phyloP scores from a whole-genome alignment of 2,113 vertebrate genomes.

The Aleadryas rufinucha region DNA sequence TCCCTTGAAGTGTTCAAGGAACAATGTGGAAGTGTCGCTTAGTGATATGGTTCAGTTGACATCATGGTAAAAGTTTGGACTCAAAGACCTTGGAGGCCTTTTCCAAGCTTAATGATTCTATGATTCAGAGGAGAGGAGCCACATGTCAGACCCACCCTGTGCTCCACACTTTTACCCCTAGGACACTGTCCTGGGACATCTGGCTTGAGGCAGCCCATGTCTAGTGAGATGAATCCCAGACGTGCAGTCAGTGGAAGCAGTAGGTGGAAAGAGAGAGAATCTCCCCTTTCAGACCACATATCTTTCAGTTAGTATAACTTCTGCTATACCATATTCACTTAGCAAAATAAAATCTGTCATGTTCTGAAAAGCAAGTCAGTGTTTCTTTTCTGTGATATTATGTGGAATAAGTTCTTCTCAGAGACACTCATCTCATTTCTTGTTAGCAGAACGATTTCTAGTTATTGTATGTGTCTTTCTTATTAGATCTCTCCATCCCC shows the following conservation, averaged over 20 bases:
- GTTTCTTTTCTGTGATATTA: background rate
- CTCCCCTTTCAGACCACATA: background rate
- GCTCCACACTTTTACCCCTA: background rate
- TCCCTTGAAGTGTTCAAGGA: background rate
- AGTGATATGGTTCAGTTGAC: too few species aligned
- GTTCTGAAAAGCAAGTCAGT: background rate
- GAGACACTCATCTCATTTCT: background rate
- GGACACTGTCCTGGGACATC: background rate
- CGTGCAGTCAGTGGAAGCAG: background rate
- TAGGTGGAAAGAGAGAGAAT: background rate
- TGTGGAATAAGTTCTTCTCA: background rate
- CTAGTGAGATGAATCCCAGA: background rate
- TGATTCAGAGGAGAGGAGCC: background rate
- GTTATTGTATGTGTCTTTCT: background rate
- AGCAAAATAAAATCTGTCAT: background rate
- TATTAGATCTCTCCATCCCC: background rate
- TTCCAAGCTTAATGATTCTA: rapidly evolving
- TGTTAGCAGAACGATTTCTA: background rate
- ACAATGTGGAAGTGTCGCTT: rapidly evolving
- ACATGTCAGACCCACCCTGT: background rate
- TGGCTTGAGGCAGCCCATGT: background rate
- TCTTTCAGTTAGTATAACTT: background rate
- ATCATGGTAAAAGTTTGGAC: background rate
- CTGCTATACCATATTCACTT: background rate
- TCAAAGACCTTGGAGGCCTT: background rate